A percentile compares a stretch with the other conserved stretches of the same genome.
phyloP scores from a whole-genome alignment of 1,140 invertebrate species.

The Leguminivora glycinivorella region DNA sequence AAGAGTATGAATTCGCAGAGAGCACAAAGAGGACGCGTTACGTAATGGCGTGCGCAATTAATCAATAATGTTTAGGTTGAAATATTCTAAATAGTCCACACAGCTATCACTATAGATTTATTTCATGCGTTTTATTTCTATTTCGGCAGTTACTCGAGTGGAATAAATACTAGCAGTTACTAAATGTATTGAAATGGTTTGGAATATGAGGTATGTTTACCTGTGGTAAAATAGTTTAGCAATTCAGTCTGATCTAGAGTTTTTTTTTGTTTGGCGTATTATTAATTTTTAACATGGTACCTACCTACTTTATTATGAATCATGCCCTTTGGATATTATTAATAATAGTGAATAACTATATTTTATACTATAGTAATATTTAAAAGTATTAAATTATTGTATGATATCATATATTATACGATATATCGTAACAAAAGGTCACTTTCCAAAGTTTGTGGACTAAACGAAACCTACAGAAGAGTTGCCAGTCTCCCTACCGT shows the following conservation, averaged over 20 bases:
- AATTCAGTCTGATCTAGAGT: too few relatives aligned
- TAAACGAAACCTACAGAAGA: neutral
- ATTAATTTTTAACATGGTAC: too few relatives aligned
- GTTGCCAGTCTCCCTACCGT: neutral
- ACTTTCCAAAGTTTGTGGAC: neutral
- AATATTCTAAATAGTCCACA: neutral
- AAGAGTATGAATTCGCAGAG: constrained; percentile 14
- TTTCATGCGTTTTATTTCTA: constrained; percentile 35
- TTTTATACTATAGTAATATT: neutral
- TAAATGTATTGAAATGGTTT: constrained; percentile 48
- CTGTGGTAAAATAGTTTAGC: neutral
- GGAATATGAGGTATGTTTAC: constrained; percentile 52
- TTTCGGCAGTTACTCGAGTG: constrained; percentile 51
- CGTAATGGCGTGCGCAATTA: constrained; percentile 10
- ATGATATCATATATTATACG: neutral
- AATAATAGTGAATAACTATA: too few relatives aligned
- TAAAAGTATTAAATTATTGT: neutral
- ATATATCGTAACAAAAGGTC: too few relatives aligned
- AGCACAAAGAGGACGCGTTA: neutral
- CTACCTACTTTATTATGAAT: too few relatives aligned
- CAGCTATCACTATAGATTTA: neutral
- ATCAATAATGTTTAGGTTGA: neutral
- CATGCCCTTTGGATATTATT: too few relatives aligned
- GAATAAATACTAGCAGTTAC: constrained; percentile 38
- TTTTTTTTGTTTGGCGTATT: too few relatives aligned